Base-by-base conservation (phyloP, 2,797 vertebrate species). In the Girardinus metallicus region DNA sequence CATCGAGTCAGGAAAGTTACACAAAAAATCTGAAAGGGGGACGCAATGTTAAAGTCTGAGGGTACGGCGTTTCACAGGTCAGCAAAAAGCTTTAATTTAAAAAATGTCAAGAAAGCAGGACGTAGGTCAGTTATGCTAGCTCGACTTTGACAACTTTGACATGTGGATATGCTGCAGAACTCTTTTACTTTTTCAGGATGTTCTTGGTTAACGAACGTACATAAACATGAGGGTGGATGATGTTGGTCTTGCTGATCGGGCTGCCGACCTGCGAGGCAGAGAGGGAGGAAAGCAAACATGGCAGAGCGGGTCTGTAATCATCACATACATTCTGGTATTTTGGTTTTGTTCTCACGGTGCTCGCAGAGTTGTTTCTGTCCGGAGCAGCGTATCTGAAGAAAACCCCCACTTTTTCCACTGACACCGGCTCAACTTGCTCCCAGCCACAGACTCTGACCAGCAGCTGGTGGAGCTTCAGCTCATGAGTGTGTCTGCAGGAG, bases 161-260 rank as follows among this genome's bases (percentile, higher is more conserved):
- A 49, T 49, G 21, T 51, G 21, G 49, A 51, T 23, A 2, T 51
- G 21, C 21, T 51, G 49, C 8, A 23, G 49, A 23, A 51, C 9
- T 9, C 8, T 51, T 51, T 49, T 1, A 51, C 21, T 70, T n/a
- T 43, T 5, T 36, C 26, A 44, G 68, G 12, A 71, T 44, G 39
- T 70, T 44, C 44, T 44, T 70, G 66, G 39, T 68, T 10, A 68
- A 5, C 4, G 3, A n/a, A 70, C 80, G 66, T 77, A 99, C 98
- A 0, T 99, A 99, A 92, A 99, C 98, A 84, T 99, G 98, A 0
- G 98, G 98, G 89, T 99, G 99, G 86, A 99, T 99, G 85, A 99
- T 99, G 89, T 98, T 99, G 81, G 98, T 99, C 92, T 96, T 97
- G 91, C 95, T 98, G 88, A 99, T 95, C 1, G 97, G 97, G 88